These are phyloP conservation scores for Leistus spinibarbis DNA, from an alignment of 2,888 invertebrate genomes.

Conservation along the genomic window DNA sequence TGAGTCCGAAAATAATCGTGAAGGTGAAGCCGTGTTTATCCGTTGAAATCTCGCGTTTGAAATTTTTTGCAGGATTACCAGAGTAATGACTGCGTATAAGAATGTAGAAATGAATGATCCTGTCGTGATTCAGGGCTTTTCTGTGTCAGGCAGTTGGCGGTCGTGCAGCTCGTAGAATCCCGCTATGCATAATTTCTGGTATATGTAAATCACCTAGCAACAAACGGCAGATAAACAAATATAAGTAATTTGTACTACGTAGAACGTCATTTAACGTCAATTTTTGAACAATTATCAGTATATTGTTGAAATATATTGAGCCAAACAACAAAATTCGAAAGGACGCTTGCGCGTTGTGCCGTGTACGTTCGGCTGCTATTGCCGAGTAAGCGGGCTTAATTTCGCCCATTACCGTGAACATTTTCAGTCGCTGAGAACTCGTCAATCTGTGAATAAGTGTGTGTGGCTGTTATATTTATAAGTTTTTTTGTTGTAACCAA, in stretches of 20 bases:
- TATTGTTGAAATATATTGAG: background rate
- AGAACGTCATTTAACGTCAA: background rate
- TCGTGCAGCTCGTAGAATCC: background rate
- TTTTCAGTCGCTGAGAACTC: background rate
- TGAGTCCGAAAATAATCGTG: too few relatives aligned
- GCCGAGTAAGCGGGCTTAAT: background rate
- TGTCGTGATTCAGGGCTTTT: too few relatives aligned
- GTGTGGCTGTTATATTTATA: background rate
- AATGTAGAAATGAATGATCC: too few relatives aligned
- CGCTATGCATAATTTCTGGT: background rate
- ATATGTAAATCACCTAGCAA: background rate
- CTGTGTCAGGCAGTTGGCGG: background rate
- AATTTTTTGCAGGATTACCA: too few relatives aligned
- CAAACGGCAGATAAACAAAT: background rate
- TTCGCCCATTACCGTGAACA: background rate
- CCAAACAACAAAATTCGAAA: background rate
- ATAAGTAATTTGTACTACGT: background rate
- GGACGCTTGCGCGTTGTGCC: background rate
- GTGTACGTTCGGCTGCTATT: background rate
- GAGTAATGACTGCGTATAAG: too few relatives aligned
- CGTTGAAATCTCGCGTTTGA: too few relatives aligned
- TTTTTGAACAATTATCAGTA: background rate
- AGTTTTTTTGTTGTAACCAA: background rate
- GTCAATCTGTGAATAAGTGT: background rate
- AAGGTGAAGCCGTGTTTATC: too few relatives aligned